Evolutionary conservation across 2,797 vertebrate species (phyloP).

Genomic region (Tauraco hartlaubi): DNA sequence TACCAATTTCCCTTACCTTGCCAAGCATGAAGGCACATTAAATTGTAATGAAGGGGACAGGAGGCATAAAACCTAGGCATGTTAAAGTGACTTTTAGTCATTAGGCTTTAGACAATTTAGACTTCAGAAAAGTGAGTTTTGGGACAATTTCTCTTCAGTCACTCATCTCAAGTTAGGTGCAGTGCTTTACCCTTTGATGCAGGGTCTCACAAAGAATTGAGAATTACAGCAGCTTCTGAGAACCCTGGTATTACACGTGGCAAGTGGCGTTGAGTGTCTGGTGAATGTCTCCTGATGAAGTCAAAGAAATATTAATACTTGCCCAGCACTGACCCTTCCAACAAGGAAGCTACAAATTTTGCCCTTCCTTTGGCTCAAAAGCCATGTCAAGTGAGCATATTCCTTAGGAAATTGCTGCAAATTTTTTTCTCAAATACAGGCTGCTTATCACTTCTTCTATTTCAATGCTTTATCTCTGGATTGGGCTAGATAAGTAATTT

Average conservation of each 20-base stretch:
- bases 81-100: background rate
- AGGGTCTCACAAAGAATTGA: background rate
- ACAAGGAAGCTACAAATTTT: background rate
- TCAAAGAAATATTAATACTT: background rate
- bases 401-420: background rate
- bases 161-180: background rate
- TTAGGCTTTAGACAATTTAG: background rate
- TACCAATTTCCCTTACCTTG: background rate
- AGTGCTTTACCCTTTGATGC: background rate
- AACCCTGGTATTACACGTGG: background rate
- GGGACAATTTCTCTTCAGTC: background rate
- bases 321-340: background rate
- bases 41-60: background rate
- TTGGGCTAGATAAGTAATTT: background rate
- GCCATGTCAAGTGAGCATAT: background rate
- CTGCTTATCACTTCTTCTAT: background rate
- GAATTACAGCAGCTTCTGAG: background rate
- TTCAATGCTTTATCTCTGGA: background rate
- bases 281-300: background rate
- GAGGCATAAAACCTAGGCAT: background rate
- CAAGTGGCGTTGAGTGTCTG: background rate
- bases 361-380: background rate
- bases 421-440: background rate
- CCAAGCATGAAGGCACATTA: background rate
- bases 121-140: background rate